Base-by-base conservation (phyloP, 37 sponge, comb jelly and placozoan species). In the Lycopodina hypogea region DNA sequence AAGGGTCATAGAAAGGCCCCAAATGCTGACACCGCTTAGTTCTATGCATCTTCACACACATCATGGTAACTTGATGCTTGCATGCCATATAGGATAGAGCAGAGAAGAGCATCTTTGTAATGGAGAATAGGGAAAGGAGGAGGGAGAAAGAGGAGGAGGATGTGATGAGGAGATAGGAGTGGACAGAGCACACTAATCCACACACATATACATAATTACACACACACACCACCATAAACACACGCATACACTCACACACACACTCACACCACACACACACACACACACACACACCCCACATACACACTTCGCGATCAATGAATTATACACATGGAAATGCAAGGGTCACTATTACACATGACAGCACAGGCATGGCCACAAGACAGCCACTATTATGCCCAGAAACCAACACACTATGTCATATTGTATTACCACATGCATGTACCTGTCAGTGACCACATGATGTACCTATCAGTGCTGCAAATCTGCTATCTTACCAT, bases 31-130 rank as follows among this genome's bases (percentile, higher is more conserved):
- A 96, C 9, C 86, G 71, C 24, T 86, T 74, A 24, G 99, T 99
- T 12, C 84, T 56, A 4, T 37, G n/a, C 88, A 93, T 93, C 87
- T 96, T 93, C 34, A 99, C 99, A 89, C 94, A 99, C 82, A 45
- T 99, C 99, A 24, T 85, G 81, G 80, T 99, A 96, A 26, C 96
- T 95, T 61, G 87, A 87, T 36, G 96, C 99, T 41, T 96, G 52
- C 52, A 95, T 96, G 15, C 99, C 97, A 82, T 99, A 96, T 84
- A 99, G 83, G 17, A 99, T 85, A 32, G 92, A 82, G 72, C 97
- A 94, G n/a, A 99, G 88, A 24, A 99, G 85, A 12, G 97, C 88
- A 87, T 99, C 99, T 56, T 93, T 93, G 72, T 17, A 35, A 28
- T 1, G 36, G 11, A 52, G 57, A 32, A 1, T 28, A 55, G 19